Evolutionary conservation across 2,797 vertebrate species (phyloP).

Genomic region (Xyrichtys novacula): DNA sequence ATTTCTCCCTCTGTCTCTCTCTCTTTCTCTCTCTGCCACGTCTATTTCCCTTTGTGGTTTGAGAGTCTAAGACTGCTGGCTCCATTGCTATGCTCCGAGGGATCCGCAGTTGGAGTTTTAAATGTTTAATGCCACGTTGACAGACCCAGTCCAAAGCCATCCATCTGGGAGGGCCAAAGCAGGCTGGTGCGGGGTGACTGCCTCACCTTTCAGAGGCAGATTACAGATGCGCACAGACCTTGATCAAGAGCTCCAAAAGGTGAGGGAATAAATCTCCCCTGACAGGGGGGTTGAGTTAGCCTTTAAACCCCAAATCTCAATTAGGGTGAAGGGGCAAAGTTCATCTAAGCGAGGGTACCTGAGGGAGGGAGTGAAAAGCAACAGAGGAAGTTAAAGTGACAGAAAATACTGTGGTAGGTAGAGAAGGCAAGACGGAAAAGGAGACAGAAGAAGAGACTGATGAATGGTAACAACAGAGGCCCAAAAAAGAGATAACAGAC

Average conservation of each 20-base stretch:
- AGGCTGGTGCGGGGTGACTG: constrained; percentile 44
- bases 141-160: constrained; percentile 55
- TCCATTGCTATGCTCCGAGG: constrained; percentile 61
- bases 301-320: constrained; percentile 55
- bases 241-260: constrained; percentile 74
- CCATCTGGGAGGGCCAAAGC: constrained; percentile 45
- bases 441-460: constrained; percentile 23
- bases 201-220: constrained; percentile 70
- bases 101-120: constrained; percentile 63
- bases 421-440: constrained; percentile 10
- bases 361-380: constrained; percentile 28
- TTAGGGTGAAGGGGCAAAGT: constrained; percentile 56
- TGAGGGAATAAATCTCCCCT: constrained; percentile 73
- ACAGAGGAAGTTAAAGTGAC: constrained; percentile 35
- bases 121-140: constrained; percentile 78
- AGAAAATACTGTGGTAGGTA: constrained; percentile 27
- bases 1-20: constrained; percentile 24
- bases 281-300: constrained; percentile 71
- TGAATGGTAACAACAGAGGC: constrained; percentile 28
- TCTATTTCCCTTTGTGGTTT: constrained; percentile 46
- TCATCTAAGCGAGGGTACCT: constrained; percentile 40
- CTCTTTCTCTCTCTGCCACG: constrained; percentile 27
- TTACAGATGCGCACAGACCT: constrained; percentile 64
- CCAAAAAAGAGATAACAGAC: constrained; percentile 25
- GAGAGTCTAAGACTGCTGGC: constrained; percentile 26